Evolutionary conservation across 1,140 invertebrate genomes (phyloP).

Genomic region (Pachypsylla venusta): DNA sequence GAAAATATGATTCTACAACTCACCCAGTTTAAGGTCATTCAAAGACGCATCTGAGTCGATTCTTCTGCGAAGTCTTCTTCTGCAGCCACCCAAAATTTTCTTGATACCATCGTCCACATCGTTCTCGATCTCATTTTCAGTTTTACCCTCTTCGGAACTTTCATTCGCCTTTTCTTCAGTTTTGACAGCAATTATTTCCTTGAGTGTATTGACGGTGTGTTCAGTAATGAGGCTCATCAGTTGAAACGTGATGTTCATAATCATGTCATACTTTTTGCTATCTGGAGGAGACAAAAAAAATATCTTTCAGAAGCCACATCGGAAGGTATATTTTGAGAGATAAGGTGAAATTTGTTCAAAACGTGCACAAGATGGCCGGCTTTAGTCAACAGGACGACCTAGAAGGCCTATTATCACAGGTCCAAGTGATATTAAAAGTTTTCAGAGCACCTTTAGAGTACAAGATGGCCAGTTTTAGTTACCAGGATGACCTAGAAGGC

Average conservation of each 20-base stretch:
- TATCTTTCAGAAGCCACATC: no score
- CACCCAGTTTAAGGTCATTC: not conserved
- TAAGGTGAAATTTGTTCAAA: no score
- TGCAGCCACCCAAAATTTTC: constrained; percentile 3
- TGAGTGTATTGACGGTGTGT: not conserved
- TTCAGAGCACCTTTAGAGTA: no score
- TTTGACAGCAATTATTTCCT: not conserved
- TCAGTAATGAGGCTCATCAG: not conserved
- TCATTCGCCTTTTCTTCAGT: not conserved
- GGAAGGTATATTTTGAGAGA: no score
- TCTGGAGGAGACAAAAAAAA: not conserved
- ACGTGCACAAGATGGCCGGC: no score
- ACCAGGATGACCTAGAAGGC: no score
- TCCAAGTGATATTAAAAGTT: no score
- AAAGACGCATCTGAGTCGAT: not conserved
- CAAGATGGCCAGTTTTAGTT: no score
- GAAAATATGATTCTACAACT: no score
- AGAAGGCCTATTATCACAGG: no score
- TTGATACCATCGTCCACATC: not conserved
- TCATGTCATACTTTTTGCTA: not conserved
- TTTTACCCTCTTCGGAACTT: not conserved
- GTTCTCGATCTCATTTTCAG: not conserved
- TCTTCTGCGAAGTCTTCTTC: not conserved
- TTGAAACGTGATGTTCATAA: not conserved
- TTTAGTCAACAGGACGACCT: no score